phyloP scores from a whole-genome alignment of 92 coral and sea anemone genomes.

The Diadumene lineata region DNA sequence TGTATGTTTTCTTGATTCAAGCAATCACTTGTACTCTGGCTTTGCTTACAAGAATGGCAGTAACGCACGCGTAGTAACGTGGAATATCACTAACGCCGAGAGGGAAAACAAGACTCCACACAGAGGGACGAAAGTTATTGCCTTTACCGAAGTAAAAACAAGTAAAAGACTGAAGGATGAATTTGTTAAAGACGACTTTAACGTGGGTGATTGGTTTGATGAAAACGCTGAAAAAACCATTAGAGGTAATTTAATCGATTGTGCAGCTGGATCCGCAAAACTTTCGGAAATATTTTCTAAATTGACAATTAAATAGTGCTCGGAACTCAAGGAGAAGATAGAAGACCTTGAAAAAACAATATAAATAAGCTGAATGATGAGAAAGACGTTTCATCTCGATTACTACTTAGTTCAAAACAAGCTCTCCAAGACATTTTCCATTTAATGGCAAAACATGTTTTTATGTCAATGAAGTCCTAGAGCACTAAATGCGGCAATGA shows the following conservation, averaged over 20 bases:
- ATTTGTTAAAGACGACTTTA: neutral
- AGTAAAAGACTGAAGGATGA: neutral
- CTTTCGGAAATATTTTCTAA: neutral
- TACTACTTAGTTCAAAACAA: too few species aligned
- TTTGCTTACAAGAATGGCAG: slow-evolving; percentile 24
- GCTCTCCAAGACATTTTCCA: too few species aligned
- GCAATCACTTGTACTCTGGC: slow-evolving; percentile 5
- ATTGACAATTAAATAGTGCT: too few species aligned
- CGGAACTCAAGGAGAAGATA: too few species aligned
- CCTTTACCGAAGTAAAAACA: neutral
- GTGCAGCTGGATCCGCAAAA: neutral
- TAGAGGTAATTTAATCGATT: neutral
- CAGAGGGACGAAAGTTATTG: neutral
- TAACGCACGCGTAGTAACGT: slow-evolving; percentile 14
- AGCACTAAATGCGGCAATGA: too few species aligned
- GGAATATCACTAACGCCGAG: neutral
- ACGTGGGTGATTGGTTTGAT: neutral
- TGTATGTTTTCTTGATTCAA: slow-evolving; percentile 12
- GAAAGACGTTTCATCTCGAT: too few species aligned
- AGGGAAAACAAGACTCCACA: neutral
- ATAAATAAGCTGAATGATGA: too few species aligned
- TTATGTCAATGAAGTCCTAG: too few species aligned
- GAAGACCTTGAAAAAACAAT: too few species aligned
- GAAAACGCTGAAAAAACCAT: neutral
- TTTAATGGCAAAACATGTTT: too few species aligned